These are phyloP conservation scores for Adelphocoris suturalis DNA, from an alignment of 2,888 invertebrate genomes.

Conservation along the genomic window DNA sequence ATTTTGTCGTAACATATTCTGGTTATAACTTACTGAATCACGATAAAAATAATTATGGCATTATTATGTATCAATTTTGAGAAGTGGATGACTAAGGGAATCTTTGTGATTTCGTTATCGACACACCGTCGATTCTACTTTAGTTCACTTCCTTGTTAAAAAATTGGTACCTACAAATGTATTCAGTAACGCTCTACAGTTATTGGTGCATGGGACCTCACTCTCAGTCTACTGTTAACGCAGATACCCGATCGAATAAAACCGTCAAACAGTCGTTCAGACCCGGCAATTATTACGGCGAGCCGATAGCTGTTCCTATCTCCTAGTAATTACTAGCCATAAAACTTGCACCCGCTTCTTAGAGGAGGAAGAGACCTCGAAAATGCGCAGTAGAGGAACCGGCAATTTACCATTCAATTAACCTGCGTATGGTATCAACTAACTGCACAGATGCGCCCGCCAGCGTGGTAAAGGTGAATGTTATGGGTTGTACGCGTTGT, in stretches of 20 bases:
- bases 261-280: constrained; percentile 1
- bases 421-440: neutral
- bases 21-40: too few species aligned
- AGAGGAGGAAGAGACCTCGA: neutral
- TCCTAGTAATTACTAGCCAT: constrained; percentile 32
- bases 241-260: neutral
- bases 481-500: neutral
- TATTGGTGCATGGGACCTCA: neutral
- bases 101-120: too few species aligned
- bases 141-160: too few species aligned
- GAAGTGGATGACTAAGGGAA: too few species aligned
- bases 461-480: neutral
- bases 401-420: constrained; percentile 41
- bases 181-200: neutral
- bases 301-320: constrained; percentile 23
- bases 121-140: too few species aligned
- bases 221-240: constrained; percentile 19
- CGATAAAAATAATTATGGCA: too few species aligned
- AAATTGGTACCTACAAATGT: too few species aligned
- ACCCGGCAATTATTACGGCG: neutral
- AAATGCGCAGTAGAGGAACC: constrained; percentile 37
- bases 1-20: too few species aligned
- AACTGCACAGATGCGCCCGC: neutral
- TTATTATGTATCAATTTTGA: too few species aligned
- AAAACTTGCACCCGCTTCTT: constrained; percentile 39